Percentiles rank a stretch among this genome's conserved stretches.
Evolutionary conservation across 2,797 vertebrate genomes (phyloP).

Genomic region (Liparis tanakae): DNA sequence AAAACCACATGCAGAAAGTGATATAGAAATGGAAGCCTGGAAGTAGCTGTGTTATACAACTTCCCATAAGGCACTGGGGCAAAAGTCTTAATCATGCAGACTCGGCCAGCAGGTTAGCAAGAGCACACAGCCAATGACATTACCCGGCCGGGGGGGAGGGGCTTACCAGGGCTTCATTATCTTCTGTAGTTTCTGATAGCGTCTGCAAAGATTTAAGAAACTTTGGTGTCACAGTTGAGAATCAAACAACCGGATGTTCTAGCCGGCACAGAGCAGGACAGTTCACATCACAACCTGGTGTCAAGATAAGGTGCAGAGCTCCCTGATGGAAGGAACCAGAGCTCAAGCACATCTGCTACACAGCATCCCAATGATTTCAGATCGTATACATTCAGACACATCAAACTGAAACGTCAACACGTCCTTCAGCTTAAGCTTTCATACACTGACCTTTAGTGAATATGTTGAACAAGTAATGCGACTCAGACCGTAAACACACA

Average conservation of each 20-base stretch:
- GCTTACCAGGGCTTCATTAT: constrained; percentile 99
- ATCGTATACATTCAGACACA: background rate
- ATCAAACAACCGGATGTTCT: constrained; percentile 44
- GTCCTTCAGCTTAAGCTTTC: constrained; percentile 1
- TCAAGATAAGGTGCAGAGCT: background rate
- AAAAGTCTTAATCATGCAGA: constrained; percentile 87
- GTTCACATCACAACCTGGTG: constrained; percentile 24
- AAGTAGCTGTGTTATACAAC: constrained; percentile 46
- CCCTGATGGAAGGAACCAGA: constrained; percentile 21
- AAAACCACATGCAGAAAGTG: constrained; percentile 80
- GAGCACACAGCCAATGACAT: constrained; percentile 80
- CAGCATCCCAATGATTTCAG: background rate
- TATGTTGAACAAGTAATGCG: background rate
- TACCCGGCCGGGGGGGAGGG: constrained; percentile 71
- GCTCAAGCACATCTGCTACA: background rate
- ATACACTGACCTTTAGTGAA: background rate
- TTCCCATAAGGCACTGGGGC: constrained; percentile 65
- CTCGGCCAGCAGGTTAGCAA: constrained; percentile 78
- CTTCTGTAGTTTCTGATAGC: constrained; percentile 99
- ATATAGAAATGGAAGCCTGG: constrained; percentile 54
- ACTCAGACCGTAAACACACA: constrained; percentile 51
- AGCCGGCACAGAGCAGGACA: constrained; percentile 30
- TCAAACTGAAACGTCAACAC: background rate
- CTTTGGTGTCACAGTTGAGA: constrained; percentile 70
- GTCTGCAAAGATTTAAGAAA: constrained; percentile 96